Evolutionary conservation across 2,113 vertebrate genomes (phyloP).

Genomic region (Gila orcuttii): DNA sequence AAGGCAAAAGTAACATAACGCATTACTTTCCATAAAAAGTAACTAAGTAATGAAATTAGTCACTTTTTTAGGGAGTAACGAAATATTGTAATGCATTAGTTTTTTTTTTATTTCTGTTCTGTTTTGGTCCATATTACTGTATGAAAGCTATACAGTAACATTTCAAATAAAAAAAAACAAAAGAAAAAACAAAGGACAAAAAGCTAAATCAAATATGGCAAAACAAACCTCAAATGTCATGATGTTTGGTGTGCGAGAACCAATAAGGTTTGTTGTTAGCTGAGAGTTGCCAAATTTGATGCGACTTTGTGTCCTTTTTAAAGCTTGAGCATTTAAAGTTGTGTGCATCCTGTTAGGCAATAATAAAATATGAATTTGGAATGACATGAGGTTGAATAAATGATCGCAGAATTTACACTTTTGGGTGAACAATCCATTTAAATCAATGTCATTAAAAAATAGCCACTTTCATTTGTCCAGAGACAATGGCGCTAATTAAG

Average conservation of each 20-base stretch:
- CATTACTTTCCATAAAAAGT: no score
- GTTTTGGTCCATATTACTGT: not conserved
- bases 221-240: not conserved
- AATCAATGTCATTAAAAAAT: not conserved
- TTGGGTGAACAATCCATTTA: not conserved
- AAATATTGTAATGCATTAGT: no score
- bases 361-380: not conserved
- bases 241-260: not conserved
- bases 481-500: constrained; percentile 37
- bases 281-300: not conserved
- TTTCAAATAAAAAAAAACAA: no score
- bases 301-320: not conserved
- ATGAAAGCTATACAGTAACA: not conserved
- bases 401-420: not conserved
- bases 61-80: no score
- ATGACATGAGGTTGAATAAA: not conserved
- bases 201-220: not conserved
- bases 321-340: no score
- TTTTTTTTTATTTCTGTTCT: no score
- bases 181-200: not conserved
- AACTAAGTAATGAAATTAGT: no score
- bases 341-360: no score
- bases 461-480: constrained; percentile 11
- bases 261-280: not conserved
- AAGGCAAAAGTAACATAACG: no score